These are phyloP conservation scores for Epicampocera succincta DNA, from an alignment of 2,888 invertebrate genomes.

Conservation along the genomic window DNA sequence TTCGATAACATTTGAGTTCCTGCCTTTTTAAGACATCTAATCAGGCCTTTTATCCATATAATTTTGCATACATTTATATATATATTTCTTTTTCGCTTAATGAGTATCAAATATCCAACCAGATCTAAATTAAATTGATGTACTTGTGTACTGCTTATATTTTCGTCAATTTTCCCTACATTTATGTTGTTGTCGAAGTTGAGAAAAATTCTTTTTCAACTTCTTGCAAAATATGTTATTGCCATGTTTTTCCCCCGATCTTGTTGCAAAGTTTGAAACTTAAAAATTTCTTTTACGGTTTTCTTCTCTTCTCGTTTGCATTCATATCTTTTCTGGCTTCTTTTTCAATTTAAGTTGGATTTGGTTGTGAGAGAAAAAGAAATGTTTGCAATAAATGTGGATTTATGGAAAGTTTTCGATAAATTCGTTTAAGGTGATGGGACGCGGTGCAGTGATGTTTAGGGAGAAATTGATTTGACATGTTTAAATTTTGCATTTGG, in stretches of 20 bases:
- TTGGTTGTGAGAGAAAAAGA: conserved; percentile 24
- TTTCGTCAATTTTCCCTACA: conserved; percentile 36
- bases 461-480: conserved; percentile 48
- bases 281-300: conserved; percentile 34
- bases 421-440: conserved; percentile 42
- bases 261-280: conserved; percentile 52
- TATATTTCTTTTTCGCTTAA: no score
- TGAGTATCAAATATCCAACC: neutral
- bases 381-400: conserved; percentile 23
- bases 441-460: conserved; percentile 13
- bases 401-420: conserved; percentile 57
- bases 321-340: conserved; percentile 7
- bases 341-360: conserved; percentile 42
- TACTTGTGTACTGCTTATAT: conserved; percentile 13
- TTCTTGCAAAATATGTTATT: conserved; percentile 46
- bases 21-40: no score
- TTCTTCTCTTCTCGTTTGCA: conserved; percentile 12
- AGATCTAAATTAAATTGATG: neutral
- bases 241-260: conserved; percentile 23
- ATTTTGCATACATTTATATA: no score
- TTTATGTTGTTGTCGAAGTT: conserved; percentile 60
- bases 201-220: conserved; percentile 50
- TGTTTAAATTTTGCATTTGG: neutral
- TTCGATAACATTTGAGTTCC: no score
- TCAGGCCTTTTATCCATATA: no score